A percentile compares a stretch with the other conserved stretches of the same genome.
These are phyloP conservation scores for Salvator merianae DNA, from an alignment of 2,113 vertebrate genomes.

Conservation along the genomic window DNA sequence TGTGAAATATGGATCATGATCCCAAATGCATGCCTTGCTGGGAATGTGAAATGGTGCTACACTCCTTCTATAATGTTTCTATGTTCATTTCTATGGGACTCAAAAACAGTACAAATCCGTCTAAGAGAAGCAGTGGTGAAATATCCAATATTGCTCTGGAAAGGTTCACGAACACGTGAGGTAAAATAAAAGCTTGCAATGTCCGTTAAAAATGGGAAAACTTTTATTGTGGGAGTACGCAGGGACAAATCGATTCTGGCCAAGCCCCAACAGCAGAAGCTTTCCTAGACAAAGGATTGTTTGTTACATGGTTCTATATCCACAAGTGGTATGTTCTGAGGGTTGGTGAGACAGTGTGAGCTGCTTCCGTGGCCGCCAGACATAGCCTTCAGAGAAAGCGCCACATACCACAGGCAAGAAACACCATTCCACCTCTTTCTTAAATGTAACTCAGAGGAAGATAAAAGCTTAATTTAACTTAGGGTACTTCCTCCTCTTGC, in stretches of 20 bases:
- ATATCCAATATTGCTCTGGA: conserved; percentile 3
- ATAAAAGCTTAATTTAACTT: neutral
- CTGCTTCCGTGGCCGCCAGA: too few species aligned
- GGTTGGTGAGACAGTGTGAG: too few species aligned
- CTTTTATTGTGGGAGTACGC: neutral
- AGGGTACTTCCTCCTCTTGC: too few species aligned
- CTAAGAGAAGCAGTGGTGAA: conserved; percentile 64
- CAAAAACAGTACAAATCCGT: conserved; percentile 55
- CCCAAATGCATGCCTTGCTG: conserved; percentile 21
- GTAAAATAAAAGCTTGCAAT: neutral
- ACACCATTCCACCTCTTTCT: neutral
- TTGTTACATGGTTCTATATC: too few species aligned
- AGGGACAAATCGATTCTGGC: too few species aligned
- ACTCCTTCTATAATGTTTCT: neutral
- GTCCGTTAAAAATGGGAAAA: neutral
- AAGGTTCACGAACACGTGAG: neutral
- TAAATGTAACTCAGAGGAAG: neutral
- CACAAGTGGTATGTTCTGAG: too few species aligned
- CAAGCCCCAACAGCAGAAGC: too few species aligned
- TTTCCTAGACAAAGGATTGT: too few species aligned
- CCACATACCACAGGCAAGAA: neutral
- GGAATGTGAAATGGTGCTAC: conserved; percentile 52
- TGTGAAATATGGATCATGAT: conserved; percentile 14
- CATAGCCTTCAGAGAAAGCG: too few species aligned
- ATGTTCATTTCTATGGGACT: conserved; percentile 19